phyloP scores from a whole-genome alignment of 2,888 invertebrate species.

The Protonemura montana region DNA sequence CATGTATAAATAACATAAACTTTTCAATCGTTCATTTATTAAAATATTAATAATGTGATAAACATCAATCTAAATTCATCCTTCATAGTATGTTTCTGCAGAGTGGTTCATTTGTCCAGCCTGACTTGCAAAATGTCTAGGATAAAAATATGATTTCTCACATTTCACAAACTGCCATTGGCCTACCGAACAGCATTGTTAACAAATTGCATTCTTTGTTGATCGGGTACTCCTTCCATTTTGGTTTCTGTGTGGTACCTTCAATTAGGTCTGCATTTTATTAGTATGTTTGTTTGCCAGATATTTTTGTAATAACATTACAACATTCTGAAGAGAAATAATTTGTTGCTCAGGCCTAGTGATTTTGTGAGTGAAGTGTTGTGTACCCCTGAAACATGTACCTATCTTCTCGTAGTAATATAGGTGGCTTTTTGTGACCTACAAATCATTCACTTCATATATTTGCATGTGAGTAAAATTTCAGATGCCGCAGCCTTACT shows the following conservation, averaged over 20 bases:
- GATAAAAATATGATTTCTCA: constrained; percentile 18
- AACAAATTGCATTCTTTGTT: neutral
- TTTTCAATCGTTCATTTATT: constrained; percentile 47
- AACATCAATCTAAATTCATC: constrained; percentile 40
- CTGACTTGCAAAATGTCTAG: neutral
- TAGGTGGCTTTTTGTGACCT: neutral
- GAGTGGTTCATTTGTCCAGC: neutral
- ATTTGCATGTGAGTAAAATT: neutral
- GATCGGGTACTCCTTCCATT: neutral
- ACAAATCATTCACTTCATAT: neutral
- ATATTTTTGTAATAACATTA: neutral
- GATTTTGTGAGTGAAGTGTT: neutral
- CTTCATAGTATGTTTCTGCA: constrained; percentile 34
- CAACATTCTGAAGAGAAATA: neutral
- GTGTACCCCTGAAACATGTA: neutral
- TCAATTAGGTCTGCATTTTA: neutral
- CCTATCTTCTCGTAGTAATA: neutral
- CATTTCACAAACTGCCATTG: constrained; percentile 23
- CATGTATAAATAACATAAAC: constrained; percentile 44
- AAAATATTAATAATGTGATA: constrained; percentile 49
- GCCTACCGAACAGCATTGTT: neutral
- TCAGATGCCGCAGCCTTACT: constrained; percentile 19
- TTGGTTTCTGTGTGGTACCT: neutral
- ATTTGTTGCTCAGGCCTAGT: neutral
- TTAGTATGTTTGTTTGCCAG: neutral